Percentiles rank a stretch among this genome's conserved stretches.
phyloP scores from a whole-genome alignment of 2,113 vertebrate species.

The Arothron firmamentum region DNA sequence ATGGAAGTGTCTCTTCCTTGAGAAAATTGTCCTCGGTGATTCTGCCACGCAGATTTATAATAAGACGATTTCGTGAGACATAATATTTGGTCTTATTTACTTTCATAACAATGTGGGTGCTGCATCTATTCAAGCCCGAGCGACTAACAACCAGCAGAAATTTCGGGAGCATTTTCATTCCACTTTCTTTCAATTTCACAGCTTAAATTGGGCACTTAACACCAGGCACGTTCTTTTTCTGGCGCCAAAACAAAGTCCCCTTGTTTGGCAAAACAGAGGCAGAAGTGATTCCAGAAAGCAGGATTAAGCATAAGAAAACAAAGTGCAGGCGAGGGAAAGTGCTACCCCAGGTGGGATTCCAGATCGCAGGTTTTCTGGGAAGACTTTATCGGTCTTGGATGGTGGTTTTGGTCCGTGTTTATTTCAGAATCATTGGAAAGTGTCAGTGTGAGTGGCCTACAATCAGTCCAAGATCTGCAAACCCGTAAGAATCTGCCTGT shows the following conservation, averaged over 20 bases:
- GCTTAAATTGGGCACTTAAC: neutral
- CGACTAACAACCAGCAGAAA: constrained; percentile 26
- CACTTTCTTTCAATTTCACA: neutral
- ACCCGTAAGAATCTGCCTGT: too few relatives aligned
- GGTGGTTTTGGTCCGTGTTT: too few relatives aligned
- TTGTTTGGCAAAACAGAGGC: too few relatives aligned
- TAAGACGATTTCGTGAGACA: constrained; percentile 31
- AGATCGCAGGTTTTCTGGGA: too few relatives aligned
- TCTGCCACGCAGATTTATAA: constrained; percentile 59
- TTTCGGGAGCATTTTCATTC: constrained; percentile 12
- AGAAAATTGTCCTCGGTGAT: constrained; percentile 56
- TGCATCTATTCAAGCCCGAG: constrained; percentile 13
- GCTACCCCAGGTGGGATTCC: too few relatives aligned
- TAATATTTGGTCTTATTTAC: constrained; percentile 69
- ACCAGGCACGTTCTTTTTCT: neutral
- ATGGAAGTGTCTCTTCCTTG: constrained; percentile 27
- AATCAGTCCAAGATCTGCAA: too few relatives aligned
- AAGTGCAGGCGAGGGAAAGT: too few relatives aligned
- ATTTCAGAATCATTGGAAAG: too few relatives aligned
- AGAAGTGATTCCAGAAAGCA: too few relatives aligned
- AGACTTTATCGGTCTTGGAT: too few relatives aligned
- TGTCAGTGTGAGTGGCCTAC: too few relatives aligned
- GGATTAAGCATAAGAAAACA: too few relatives aligned
- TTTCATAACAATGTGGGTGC: constrained; percentile 62
- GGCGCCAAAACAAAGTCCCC: neutral